Conservation (phyloP, 2,797 vertebrate genomes). For the Oreortyx pictus region DNA sequence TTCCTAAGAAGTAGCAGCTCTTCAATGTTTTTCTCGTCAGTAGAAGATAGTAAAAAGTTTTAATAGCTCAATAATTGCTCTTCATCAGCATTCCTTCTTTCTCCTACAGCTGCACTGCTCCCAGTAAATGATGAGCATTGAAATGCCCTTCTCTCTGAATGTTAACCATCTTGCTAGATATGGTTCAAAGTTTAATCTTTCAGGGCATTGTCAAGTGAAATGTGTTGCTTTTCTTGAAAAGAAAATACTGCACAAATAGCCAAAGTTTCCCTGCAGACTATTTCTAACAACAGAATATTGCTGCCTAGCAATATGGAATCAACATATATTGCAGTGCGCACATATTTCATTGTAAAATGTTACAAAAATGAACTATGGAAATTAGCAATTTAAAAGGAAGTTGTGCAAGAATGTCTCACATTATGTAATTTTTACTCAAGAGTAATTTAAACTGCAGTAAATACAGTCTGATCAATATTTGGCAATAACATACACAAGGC, state of each 20-base stretch:
- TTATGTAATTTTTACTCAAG: background rate
- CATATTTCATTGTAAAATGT: background rate
- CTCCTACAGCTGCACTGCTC: background rate
- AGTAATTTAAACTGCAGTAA: background rate
- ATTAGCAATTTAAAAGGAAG: background rate
- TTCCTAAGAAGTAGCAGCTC: background rate
- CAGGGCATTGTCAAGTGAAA: conserved; percentile 42
- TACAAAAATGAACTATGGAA: conserved; percentile 14
- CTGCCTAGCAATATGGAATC: background rate
- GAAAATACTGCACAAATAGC: background rate
- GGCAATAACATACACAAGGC: background rate
- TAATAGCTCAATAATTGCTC: background rate
- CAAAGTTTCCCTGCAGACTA: background rate
- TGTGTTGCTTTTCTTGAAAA: background rate
- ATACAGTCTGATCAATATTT: background rate
- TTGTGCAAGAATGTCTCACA: background rate
- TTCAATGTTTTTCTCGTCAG: background rate
- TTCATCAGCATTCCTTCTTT: background rate
- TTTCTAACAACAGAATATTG: background rate
- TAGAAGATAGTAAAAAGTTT: background rate
- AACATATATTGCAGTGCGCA: background rate
- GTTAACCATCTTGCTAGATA: conserved; percentile 24
- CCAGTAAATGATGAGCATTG: conserved; percentile 1
- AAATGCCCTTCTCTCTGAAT: conserved; percentile 14
- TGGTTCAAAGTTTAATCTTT: conserved; percentile 20